Percentiles rank a stretch among this genome's conserved stretches.
Conservation (phyloP, 1,140 invertebrate species). For the Diabrotica undecimpunctata region DNA sequence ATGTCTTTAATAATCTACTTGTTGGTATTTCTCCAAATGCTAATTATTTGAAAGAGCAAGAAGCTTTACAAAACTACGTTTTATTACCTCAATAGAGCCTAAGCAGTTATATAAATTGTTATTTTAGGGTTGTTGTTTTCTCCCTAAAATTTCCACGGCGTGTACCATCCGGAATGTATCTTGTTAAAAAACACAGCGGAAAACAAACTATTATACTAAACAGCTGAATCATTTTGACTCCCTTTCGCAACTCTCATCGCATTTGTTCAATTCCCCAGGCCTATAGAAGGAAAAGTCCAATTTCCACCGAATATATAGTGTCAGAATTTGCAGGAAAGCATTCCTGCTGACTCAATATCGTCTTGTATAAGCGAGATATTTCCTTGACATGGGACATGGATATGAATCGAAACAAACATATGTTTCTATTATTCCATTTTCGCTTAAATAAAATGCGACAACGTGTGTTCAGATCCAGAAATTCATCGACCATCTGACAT, state of each 20-base stretch:
- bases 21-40: no score
- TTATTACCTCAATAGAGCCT: no score
- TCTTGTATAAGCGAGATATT: background rate
- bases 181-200: no score
- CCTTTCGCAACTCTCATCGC: background rate
- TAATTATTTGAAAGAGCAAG: no score
- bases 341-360: background rate
- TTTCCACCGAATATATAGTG: background rate
- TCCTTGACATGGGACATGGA: background rate
- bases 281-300: conserved; percentile 1
- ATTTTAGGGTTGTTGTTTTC: no score
- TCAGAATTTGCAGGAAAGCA: background rate
- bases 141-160: no score
- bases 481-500: background rate
- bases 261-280: background rate
- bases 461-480: background rate
- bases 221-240: conserved; percentile 2
- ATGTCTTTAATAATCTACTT: no score
- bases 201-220: conserved; percentile 1
- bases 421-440: background rate
- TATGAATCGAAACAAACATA: conserved; percentile 2
- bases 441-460: background rate
- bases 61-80: no score
- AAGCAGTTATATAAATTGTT: no score
- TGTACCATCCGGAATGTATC: no score